These are phyloP conservation scores for Echeneis naucrates DNA, from an alignment of 2,797 vertebrate genomes.

Conservation along the genomic window DNA sequence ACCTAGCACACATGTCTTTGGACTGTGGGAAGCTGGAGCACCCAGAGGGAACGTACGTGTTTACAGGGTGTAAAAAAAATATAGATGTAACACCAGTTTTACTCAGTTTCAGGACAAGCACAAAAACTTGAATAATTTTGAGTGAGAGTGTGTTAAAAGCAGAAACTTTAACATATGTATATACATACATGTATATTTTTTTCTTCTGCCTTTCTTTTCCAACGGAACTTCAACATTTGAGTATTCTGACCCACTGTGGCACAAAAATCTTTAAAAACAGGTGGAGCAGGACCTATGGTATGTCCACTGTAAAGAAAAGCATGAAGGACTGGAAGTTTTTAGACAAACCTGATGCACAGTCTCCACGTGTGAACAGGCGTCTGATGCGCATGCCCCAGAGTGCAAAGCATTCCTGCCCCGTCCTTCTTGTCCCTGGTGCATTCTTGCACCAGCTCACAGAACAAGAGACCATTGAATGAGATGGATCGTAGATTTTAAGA, in stretches of 20 bases:
- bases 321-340: constrained; percentile 6
- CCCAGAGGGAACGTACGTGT: too few relatives aligned
- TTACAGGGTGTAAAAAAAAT: neutral
- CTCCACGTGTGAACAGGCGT: constrained; percentile 1
- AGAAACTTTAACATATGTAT: too few relatives aligned
- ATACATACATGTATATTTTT: too few relatives aligned
- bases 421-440: neutral
- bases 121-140: neutral
- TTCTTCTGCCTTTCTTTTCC: neutral
- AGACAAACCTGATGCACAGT: neutral
- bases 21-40: too few relatives aligned
- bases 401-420: neutral
- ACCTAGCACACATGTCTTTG: too few relatives aligned
- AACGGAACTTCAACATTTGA: neutral
- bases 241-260: neutral
- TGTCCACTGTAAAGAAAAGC: too few relatives aligned
- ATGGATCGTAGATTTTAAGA: constrained; percentile 67
- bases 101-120: neutral
- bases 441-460: constrained; percentile 49
- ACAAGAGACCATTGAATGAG: constrained; percentile 58
- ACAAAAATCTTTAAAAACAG: neutral
- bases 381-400: constrained; percentile 2
- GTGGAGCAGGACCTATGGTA: too few relatives aligned
- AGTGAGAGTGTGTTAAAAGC: too few relatives aligned
- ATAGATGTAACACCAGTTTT: neutral